Conservation (phyloP, 2,797 vertebrate species). For the Iguana delicatissima region DNA sequence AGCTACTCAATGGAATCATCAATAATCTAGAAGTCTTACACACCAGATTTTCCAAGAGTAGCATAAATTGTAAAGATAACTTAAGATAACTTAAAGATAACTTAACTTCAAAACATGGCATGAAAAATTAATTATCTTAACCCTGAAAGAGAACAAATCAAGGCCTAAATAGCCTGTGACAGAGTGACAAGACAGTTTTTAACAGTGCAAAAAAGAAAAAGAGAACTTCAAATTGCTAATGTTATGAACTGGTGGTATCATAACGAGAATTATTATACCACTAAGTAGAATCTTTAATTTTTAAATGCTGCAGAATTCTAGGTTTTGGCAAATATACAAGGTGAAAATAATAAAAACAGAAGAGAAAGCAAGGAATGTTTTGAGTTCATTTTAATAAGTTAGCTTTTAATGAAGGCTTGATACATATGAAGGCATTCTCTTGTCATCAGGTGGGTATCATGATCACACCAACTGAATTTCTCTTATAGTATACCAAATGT, state of each 20-base stretch:
- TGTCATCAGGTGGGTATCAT: too few relatives aligned
- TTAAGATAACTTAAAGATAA: constrained; percentile 19
- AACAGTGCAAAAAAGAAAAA: constrained; percentile 31
- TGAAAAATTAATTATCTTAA: constrained; percentile 37
- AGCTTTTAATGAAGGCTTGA: too few relatives aligned
- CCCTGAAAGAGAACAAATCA: constrained; percentile 20
- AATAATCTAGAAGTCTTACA: constrained; percentile 28
- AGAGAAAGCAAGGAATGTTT: constrained; percentile 30
- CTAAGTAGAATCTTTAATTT: background rate
- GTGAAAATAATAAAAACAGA: background rate
- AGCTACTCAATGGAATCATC: constrained; percentile 50
- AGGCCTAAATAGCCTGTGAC: constrained; percentile 33
- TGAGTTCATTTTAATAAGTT: too few relatives aligned
- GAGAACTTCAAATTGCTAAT: background rate
- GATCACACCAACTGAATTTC: too few relatives aligned
- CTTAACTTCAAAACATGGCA: constrained; percentile 46
- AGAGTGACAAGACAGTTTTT: constrained; percentile 17
- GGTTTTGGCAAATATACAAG: background rate
- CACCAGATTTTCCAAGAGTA: constrained; percentile 14
- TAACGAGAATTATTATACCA: background rate
- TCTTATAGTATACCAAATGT: too few relatives aligned
- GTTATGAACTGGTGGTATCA: background rate
- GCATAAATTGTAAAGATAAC: constrained; percentile 32
- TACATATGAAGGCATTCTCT: too few relatives aligned
- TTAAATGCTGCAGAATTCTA: background rate